phyloP scores from a whole-genome alignment of 2,888 invertebrate species.

The Drosophila testacea region DNA sequence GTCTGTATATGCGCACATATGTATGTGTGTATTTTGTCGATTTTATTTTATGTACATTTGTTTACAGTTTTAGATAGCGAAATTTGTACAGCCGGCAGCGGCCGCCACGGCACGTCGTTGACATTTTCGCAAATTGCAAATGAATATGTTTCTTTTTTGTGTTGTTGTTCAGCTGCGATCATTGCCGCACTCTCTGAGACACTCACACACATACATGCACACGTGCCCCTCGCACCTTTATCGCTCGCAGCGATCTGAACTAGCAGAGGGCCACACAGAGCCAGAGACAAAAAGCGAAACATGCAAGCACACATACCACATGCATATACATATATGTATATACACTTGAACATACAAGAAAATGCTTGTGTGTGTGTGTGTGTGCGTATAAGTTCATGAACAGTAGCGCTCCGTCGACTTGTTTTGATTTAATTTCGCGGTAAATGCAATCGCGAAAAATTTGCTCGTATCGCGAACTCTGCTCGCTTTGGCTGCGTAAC shows the following conservation, averaged over 20 bases:
- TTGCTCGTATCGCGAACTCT: slow-evolving; percentile 35
- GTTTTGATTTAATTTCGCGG: slow-evolving; percentile 79
- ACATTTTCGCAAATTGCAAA: slow-evolving; percentile 80
- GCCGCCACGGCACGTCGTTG: slow-evolving; percentile 65
- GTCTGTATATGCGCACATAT: slow-evolving; percentile 9
- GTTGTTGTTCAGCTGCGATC: slow-evolving; percentile 55
- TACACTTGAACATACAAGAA: slow-evolving; percentile 17
- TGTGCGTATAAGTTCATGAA: slow-evolving; percentile 71
- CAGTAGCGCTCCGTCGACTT: slow-evolving; percentile 62
- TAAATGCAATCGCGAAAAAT: slow-evolving; percentile 73
- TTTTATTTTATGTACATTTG: slow-evolving; percentile 79
- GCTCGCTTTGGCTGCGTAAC: slow-evolving; percentile 62
- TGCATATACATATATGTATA: slow-evolving; percentile 1
- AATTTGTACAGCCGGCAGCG: slow-evolving; percentile 74
- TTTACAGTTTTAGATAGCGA: slow-evolving; percentile 80
- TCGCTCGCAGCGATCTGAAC: slow-evolving; percentile 47
- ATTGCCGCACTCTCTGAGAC: slow-evolving; percentile 41
- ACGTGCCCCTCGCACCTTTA: slow-evolving; percentile 59
- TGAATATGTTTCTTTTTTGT: slow-evolving; percentile 60
- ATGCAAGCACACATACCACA: slow-evolving; percentile 37
- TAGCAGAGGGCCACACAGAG: slow-evolving; percentile 44
- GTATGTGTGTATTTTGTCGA: slow-evolving; percentile 66
- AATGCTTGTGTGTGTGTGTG: slow-evolving; percentile 11
- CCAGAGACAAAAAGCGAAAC: slow-evolving; percentile 17
- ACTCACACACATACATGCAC: slow-evolving; percentile 24